phyloP scores from a whole-genome alignment of 2,888 invertebrate genomes.

The Idaea dimidiata region DNA sequence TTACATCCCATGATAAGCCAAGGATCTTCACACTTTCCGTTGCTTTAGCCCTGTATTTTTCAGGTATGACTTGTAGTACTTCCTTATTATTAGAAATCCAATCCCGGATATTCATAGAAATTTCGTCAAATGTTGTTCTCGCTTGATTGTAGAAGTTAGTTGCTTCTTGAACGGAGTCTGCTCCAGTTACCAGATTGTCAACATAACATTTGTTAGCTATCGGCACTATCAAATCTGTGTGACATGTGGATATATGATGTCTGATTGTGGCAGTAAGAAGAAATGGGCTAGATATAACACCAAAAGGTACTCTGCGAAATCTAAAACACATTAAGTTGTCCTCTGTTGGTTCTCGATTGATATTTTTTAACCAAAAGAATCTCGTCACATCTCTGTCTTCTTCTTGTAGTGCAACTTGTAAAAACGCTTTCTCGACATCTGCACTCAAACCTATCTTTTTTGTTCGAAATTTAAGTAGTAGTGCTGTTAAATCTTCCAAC shows the following conservation, averaged over 20 bases:
- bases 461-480: background rate
- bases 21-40: background rate
- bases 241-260: conserved; percentile 13
- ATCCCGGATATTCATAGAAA: conserved; percentile 20
- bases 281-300: conserved; percentile 25
- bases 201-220: conserved; percentile 18
- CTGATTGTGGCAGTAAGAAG: conserved; percentile 9
- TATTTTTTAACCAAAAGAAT: too few species aligned
- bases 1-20: background rate
- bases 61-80: background rate
- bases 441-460: background rate
- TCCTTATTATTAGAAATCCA: conserved; percentile 15
- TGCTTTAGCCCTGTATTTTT: too few species aligned
- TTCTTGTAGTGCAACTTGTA: conserved; percentile 13
- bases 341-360: too few species aligned
- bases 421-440: conserved; percentile 16
- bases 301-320: conserved; percentile 21
- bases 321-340: conserved; percentile 19
- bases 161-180: background rate
- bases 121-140: conserved; percentile 9
- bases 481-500: too few species aligned
- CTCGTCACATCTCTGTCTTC: conserved; percentile 4
- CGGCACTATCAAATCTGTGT: too few species aligned
- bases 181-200: conserved; percentile 19
- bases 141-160: conserved; percentile 3